Percentiles rank a stretch among this genome's conserved stretches.
These are phyloP conservation scores for Callorhinus ursinus DNA, from an alignment of 2,113 vertebrate genomes.

Conservation along the genomic window DNA sequence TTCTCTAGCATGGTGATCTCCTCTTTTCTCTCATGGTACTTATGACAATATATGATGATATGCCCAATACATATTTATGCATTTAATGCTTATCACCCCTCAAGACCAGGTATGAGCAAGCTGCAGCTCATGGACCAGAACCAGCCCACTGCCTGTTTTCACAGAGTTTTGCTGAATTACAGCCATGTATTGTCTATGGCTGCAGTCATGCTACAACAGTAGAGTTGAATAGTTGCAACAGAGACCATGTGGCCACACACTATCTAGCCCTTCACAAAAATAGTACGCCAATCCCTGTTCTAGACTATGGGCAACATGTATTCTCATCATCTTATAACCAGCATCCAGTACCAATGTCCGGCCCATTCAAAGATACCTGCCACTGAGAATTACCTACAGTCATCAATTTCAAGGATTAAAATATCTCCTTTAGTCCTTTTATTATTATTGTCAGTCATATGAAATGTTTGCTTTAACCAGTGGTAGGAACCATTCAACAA, in stretches of 20 bases:
- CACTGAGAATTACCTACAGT: background rate
- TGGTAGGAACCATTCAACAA: background rate
- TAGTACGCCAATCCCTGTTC: background rate
- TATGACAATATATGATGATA: background rate
- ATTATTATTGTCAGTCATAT: background rate
- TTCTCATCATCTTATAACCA: background rate
- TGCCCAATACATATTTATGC: background rate
- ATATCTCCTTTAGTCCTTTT: background rate
- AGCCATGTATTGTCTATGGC: background rate
- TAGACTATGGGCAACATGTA: background rate
- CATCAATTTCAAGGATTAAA: background rate
- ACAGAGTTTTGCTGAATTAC: background rate
- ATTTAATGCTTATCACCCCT: background rate
- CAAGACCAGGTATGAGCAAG: background rate
- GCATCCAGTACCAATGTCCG: background rate
- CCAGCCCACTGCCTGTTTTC: background rate
- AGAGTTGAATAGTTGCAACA: background rate
- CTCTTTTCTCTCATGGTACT: background rate
- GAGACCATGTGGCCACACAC: background rate
- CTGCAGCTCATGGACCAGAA: background rate
- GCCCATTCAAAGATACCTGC: background rate
- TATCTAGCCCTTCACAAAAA: background rate
- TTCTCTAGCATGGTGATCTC: background rate
- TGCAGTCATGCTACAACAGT: background rate
- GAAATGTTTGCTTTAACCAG: background rate